Evolutionary conservation across 2,797 vertebrate species (phyloP).

Genomic region (Chloroceryle amazona): DNA sequence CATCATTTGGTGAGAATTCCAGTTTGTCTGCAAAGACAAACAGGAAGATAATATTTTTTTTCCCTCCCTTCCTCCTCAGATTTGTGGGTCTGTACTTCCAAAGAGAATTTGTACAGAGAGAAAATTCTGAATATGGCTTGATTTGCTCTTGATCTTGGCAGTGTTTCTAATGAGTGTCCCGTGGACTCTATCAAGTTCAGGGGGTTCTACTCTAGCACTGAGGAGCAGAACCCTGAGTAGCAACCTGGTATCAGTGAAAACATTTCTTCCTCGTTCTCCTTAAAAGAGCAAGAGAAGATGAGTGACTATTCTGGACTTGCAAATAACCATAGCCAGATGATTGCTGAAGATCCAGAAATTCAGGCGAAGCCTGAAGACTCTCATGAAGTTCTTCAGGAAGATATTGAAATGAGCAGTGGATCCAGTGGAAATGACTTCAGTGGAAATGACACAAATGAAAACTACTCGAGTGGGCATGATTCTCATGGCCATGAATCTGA

Average conservation of each 20-base stretch:
- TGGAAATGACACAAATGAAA: constrained; percentile 85
- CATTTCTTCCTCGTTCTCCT: constrained; percentile 21
- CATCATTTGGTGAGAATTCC: background rate
- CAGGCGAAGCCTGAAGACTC: constrained; percentile 68
- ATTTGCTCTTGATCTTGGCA: constrained; percentile 18
- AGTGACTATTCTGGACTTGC: constrained; percentile 80
- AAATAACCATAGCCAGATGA: constrained; percentile 73
- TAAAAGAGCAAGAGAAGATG: constrained; percentile 81
- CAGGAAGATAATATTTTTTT: background rate
- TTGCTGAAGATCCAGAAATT: constrained; percentile 85
- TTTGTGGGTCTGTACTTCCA: constrained; percentile 32
- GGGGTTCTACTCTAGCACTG: constrained; percentile 74
- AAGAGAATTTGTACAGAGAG: background rate
- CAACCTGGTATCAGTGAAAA: constrained; percentile 50
- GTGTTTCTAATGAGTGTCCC: constrained; percentile 48
- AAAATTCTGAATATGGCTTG: constrained; percentile 53
- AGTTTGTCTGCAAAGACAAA: background rate
- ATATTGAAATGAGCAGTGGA: constrained; percentile 90
- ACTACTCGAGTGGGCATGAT: constrained; percentile 85
- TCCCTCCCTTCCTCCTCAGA: constrained; percentile 31
- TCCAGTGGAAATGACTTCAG: constrained; percentile 87
- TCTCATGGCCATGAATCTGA: constrained; percentile 88
- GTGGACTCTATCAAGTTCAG: constrained; percentile 15
- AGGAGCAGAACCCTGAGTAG: constrained; percentile 77
- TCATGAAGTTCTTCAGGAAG: constrained; percentile 83